A percentile compares a stretch with the other conserved stretches of the same genome.
Conservation (phyloP, 2,888 invertebrate genomes). For the Caenorhabditis drosophilae region DNA sequence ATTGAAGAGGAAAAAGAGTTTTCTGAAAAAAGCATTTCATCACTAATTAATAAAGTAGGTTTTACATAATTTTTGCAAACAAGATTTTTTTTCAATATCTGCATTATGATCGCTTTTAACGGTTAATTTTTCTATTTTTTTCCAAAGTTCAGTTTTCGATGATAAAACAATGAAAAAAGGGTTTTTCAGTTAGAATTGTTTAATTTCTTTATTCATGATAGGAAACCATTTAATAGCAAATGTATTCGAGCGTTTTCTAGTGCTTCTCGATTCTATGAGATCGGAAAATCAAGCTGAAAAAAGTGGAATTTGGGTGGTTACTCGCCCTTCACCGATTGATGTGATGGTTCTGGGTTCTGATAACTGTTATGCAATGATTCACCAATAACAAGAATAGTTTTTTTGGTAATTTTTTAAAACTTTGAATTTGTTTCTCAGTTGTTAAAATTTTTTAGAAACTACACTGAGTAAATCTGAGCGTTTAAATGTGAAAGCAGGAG, state of each 20-base stretch:
- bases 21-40: no score
- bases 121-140: no score
- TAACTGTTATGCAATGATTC: slow-evolving; percentile 90
- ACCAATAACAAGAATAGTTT: slow-evolving; percentile 92
- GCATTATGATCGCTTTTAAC: no score
- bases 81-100: no score
- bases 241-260: slow-evolving; percentile 81
- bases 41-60: no score
- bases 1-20: no score
- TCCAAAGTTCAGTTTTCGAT: no score
- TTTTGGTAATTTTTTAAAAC: slow-evolving; percentile 75
- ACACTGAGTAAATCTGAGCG: slow-evolving; percentile 91
- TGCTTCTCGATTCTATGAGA: slow-evolving; percentile 73
- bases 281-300: slow-evolving; percentile 79
- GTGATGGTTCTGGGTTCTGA: slow-evolving; percentile 85
- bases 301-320: slow-evolving; percentile 91
- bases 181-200: no score
- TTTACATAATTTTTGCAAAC: no score
- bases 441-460: slow-evolving; percentile 80
- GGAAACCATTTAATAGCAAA: no score
- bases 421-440: slow-evolving; percentile 69
- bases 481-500: slow-evolving; percentile 91
- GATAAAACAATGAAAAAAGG: no score
- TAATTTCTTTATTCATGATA: no score
- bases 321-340: slow-evolving; percentile 93